phyloP scores from a whole-genome alignment of 2,113 vertebrate genomes.

The Tyrannus savana region DNA sequence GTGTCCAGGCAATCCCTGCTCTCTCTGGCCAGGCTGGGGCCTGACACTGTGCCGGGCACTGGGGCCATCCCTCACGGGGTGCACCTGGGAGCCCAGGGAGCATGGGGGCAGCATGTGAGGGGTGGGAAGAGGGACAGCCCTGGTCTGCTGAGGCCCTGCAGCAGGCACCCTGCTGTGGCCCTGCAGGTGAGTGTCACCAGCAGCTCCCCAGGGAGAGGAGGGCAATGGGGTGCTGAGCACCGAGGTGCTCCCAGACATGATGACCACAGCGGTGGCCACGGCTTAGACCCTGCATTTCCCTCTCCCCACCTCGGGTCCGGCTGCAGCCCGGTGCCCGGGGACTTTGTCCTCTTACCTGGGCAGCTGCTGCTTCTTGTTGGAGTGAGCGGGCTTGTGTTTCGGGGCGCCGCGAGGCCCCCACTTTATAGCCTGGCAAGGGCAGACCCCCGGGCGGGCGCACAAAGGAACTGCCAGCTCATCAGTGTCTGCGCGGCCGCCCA shows the following conservation, averaged over 20 bases:
- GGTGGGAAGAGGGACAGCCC: not conserved
- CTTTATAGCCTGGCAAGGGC: constrained; percentile 92
- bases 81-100: not conserved
- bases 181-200: not conserved
- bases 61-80: accelerated
- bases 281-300: not conserved
- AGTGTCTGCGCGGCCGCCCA: constrained; percentile 74
- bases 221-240: not conserved
- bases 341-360: constrained; percentile 82
- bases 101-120: accelerated
- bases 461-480: constrained; percentile 88
- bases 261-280: not conserved
- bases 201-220: not conserved
- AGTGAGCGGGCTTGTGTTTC: constrained; percentile 53
- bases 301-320: not conserved
- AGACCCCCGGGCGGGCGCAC: constrained; percentile 70
- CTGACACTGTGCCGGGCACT: not conserved
- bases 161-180: not conserved
- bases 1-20: no score
- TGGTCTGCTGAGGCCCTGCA: not conserved
- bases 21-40: not conserved
- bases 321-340: not conserved
- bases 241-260: accelerated
- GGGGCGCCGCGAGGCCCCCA: constrained; percentile 59
- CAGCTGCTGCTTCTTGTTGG: constrained; percentile 75